Percentiles rank a stretch among this genome's conserved stretches.
Conservation (phyloP, 2,113 vertebrate genomes). For the Pterocles orientalis region DNA sequence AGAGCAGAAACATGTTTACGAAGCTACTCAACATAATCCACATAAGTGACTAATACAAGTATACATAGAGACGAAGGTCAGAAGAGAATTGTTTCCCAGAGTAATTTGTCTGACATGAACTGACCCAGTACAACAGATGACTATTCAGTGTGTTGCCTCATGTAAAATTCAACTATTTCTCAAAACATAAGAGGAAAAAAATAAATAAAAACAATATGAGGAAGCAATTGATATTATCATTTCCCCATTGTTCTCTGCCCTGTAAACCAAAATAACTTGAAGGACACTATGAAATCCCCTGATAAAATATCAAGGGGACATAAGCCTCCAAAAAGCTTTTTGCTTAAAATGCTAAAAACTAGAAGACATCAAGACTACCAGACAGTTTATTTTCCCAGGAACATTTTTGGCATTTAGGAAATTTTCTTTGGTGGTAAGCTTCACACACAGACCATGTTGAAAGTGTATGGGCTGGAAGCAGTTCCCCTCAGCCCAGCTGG, state of each 20-base stretch:
- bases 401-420: background rate
- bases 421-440: background rate
- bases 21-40: constrained; percentile 30
- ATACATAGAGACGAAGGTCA: constrained; percentile 49
- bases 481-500: background rate
- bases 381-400: background rate
- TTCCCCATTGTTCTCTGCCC: constrained; percentile 34
- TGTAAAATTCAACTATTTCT: constrained; percentile 31
- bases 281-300: constrained; percentile 30
- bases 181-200: constrained; percentile 28
- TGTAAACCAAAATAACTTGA: constrained; percentile 47
- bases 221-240: constrained; percentile 64
- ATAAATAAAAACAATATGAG: constrained; percentile 47
- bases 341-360: background rate
- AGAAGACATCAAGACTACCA: background rate
- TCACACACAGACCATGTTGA: background rate
- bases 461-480: background rate
- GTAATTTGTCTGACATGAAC: constrained; percentile 26
- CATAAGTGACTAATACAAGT: constrained; percentile 1
- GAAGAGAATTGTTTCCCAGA: constrained; percentile 47
- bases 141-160: constrained; percentile 13
- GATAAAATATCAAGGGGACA: constrained; percentile 3
- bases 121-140: constrained; percentile 25
- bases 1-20: background rate
- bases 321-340: background rate